Conservation (phyloP, 2,113 vertebrate species). For the Garra rufa region DNA sequence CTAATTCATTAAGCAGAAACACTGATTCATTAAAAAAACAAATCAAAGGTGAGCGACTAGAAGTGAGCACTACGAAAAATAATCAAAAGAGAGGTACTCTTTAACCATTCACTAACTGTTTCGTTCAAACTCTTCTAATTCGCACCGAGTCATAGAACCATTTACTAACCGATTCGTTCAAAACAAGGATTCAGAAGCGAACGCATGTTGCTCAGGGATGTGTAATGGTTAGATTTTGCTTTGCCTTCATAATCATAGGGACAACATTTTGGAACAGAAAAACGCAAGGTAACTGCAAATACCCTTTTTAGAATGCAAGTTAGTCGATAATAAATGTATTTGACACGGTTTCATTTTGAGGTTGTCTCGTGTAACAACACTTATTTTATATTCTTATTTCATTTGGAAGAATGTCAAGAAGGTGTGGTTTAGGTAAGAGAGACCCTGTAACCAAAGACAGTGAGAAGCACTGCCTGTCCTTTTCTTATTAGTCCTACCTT, state of each 20-base stretch:
- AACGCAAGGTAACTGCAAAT: neutral
- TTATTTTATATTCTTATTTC: neutral
- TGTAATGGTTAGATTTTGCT: neutral
- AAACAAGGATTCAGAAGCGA: neutral
- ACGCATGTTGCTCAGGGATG: neutral
- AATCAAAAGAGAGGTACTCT: too few species aligned
- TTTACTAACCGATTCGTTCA: neutral
- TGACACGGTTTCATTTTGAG: neutral
- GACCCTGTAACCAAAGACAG: conserved; percentile 6
- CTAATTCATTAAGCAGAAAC: too few species aligned
- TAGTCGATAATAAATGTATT: neutral
- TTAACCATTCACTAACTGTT: too few species aligned
- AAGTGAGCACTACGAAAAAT: too few species aligned
- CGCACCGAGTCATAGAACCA: neutral
- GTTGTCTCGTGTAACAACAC: neutral
- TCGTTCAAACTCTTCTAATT: neutral
- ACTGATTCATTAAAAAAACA: too few species aligned
- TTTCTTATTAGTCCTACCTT: conserved; percentile 43
- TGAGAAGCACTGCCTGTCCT: neutral
- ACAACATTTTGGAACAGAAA: neutral
- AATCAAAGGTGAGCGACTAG: too few species aligned
- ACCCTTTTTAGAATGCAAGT: neutral
- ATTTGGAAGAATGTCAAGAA: neutral
- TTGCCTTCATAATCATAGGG: neutral
- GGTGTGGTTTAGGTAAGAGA: neutral